Conservation (phyloP, 2,113 vertebrate genomes). For the Cacatua alba region DNA sequence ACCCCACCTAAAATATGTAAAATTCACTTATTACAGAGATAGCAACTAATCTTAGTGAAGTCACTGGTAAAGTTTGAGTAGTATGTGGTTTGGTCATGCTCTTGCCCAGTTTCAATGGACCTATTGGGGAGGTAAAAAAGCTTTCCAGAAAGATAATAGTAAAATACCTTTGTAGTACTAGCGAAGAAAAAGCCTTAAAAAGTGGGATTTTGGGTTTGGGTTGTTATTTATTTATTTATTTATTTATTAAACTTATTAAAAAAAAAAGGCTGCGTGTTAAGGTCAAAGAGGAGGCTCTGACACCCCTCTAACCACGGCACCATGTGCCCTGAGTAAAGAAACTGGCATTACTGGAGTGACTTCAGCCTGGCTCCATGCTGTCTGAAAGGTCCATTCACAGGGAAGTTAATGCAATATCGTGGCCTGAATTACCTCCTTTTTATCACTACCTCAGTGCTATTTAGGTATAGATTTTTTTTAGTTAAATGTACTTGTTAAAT, state of each 20-base stretch:
- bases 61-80: neutral
- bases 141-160: neutral
- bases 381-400: slow-evolving; percentile 43
- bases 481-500: slow-evolving; percentile 63
- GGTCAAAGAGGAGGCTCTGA: neutral
- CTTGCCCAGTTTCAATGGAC: neutral
- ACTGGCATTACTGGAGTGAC: slow-evolving; percentile 1
- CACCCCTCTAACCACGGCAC: neutral
- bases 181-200: neutral
- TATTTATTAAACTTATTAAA: neutral
- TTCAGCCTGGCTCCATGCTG: neutral
- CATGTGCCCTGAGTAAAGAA: neutral
- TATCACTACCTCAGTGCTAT: slow-evolving; percentile 50
- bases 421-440: slow-evolving; percentile 57
- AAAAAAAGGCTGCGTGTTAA: neutral
- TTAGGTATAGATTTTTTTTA: slow-evolving; percentile 54
- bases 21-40: neutral
- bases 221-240: neutral
- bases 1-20: neutral
- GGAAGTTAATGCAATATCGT: slow-evolving; percentile 48
- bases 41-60: neutral
- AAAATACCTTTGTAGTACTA: neutral
- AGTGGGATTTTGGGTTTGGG: accelerated
- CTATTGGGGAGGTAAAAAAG: neutral
- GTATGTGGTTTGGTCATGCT: neutral